Base-by-base conservation (phyloP, 2,888 invertebrate species). In the Drosophila ezoana region DNA sequence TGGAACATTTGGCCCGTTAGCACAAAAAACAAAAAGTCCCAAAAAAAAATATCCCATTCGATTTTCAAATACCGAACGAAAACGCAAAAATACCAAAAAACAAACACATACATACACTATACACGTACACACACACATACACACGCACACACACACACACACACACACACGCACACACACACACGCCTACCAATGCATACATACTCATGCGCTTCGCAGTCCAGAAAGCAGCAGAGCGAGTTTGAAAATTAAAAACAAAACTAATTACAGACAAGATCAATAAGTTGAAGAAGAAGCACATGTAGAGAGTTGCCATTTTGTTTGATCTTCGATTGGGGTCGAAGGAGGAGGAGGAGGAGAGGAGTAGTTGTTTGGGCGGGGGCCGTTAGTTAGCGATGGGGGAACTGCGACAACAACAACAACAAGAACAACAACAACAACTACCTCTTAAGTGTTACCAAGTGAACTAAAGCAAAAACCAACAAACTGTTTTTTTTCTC, bases 401-500 rank as follows among this genome's bases (percentile, higher is more conserved):
- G 44, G 3, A 23, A 51, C 35, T 16, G 54, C 35, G 32, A 40
- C 37, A 28, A 33, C 47, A 67, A 56, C 18, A 40, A 57, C 43
- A 41, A 51, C 13, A 48, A 60, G 40, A 47, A 54, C 37, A 53
- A 62, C 28, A 61, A 43, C 45, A 33, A 48, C 54, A 60, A 75
- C 58, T 69, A 76, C 28, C 47, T 76, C 44, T 69, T 81, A 84
- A 81, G 76, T 78, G 84, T 76, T 78, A 81, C 66, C 72, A 72
- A 79, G 69, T 76, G 61, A 81, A 78, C 83, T 80, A 83, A 83
- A 83, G 83, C 83, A 67, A 83, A 66, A 76, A 76, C 62, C 69
- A 69, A 79, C 60, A 77, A 75, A 72, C 61, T 65, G 47, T 67
- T 81, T 79, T 84, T 20, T 85, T 83, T 85, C 80, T 83, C 83